Evolutionary conservation across 1,140 invertebrate species (phyloP), one percentile per base, ranked within the genome.

Genomic region (Drosophila dunni): DNA sequence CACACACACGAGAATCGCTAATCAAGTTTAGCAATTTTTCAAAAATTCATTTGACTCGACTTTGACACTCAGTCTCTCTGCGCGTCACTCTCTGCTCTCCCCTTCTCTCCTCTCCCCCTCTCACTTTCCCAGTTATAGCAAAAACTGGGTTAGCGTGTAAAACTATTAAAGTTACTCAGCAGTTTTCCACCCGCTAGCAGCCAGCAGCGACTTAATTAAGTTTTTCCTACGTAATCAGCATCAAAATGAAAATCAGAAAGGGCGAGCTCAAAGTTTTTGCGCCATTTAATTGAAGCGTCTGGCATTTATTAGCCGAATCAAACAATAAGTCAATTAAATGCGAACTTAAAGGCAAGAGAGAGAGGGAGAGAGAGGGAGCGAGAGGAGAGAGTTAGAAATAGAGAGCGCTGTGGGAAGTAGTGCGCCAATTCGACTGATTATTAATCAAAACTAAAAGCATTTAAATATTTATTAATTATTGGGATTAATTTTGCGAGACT

Each of bases 11-110:
- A 11, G 65, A 77, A 71, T 57, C 77, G 81, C 84, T 88, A 88
- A 88, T 89, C 84, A 88, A 89, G 78, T 89, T 88, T 75, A 80
- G 74, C 66, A 75, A 88, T 74, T 88, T 78, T 65, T 68, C 54
- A 65, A 84, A 79, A 71, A 68, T 79, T 36, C 54, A 84, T 64
- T 75, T 75, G 58, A 63, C 70, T 67, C 51, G 13, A 20, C 53
- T 54, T 46, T 36, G 42, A 34, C 13, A 29, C 51, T 15, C 29
- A 8, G 10, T 62, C 46, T 44, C 34, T 34, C 33, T 11, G n/a
- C 40, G 38, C 42, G 42, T 46, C 9, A 38, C 24, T 70, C 8
- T 15, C 13, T n/a, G 38, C 40, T 11, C 17, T 67, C 42, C 33
- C 10, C 4, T 29, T 20, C 51, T 34, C 11, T 7, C 3, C 36